Evolutionary conservation across 2,113 vertebrate species (phyloP).

Genomic region (Oxygymnocypris stewartii): DNA sequence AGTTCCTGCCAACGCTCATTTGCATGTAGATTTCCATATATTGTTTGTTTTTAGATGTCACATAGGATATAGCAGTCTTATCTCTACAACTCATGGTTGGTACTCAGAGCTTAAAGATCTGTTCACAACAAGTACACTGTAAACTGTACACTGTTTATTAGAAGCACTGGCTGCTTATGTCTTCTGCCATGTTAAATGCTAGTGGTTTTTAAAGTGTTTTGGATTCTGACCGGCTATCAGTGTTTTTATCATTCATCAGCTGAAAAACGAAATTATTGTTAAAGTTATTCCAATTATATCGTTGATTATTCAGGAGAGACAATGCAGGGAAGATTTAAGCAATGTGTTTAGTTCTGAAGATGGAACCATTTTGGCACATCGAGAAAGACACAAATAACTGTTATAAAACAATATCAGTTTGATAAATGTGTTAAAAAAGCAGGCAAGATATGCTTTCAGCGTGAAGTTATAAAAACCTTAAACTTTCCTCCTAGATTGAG

Average conservation of each 20-base stretch:
- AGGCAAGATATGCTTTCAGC: not conserved
- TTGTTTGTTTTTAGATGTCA: slow-evolving; percentile 12
- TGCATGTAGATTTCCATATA: not conserved
- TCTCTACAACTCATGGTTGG: not conserved
- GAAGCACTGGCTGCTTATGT: not conserved
- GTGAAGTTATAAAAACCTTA: not conserved
- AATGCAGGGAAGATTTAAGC: not conserved
- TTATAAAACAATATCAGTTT: not conserved
- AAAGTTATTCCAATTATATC: no score
- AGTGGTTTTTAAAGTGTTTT: not conserved
- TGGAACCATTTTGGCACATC: not conserved
- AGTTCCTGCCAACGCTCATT: not conserved
- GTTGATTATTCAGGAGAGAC: not conserved
- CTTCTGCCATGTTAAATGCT: not conserved
- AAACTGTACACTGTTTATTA: not conserved
- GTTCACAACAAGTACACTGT: not conserved
- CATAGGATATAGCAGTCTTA: not conserved
- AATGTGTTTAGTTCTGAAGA: not conserved
- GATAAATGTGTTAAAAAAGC: not conserved
- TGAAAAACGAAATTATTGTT: no score
- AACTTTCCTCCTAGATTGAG: not conserved
- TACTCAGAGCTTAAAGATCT: not conserved
- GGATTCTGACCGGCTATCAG: not conserved
- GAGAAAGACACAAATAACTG: not conserved
- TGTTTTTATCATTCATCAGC: no score